These are phyloP conservation scores for Onychostruthus taczanowskii DNA, from an alignment of 2,113 vertebrate species.

Conservation along the genomic window DNA sequence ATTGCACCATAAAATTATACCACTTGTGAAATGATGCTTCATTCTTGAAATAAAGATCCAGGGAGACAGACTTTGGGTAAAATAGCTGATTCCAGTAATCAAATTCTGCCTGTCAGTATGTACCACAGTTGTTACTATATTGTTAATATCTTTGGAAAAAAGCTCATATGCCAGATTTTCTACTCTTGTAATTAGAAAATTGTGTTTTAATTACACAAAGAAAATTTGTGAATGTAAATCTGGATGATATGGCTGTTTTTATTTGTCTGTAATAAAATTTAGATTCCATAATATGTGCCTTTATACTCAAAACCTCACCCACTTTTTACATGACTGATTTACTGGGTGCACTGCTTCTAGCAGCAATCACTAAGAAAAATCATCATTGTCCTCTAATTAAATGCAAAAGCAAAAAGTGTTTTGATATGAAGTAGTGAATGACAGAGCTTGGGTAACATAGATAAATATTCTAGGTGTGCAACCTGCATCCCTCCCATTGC, in stretches of 20 bases:
- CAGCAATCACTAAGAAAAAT: neutral
- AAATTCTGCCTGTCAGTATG: neutral
- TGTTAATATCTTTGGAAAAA: neutral
- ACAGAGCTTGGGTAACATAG: neutral
- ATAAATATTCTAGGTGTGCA: neutral
- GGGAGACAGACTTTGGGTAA: neutral
- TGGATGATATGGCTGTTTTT: neutral
- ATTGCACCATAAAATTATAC: neutral
- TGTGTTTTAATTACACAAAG: conserved; percentile 4
- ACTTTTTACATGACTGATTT: neutral
- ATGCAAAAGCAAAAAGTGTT: neutral
- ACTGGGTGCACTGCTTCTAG: neutral
- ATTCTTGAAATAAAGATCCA: conserved; percentile 24
- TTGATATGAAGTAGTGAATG: neutral
- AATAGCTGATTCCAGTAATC: neutral
- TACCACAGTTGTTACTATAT: neutral
- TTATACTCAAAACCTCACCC: neutral
- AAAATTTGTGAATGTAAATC: neutral
- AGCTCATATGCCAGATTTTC: neutral
- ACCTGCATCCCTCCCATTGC: neutral
- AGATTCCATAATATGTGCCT: neutral
- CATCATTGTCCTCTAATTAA: neutral
- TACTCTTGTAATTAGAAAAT: neutral
- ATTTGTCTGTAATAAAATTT: neutral
- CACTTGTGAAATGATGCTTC: neutral